Conservation (phyloP, 1,140 invertebrate genomes). For the Drosophila santomea region DNA sequence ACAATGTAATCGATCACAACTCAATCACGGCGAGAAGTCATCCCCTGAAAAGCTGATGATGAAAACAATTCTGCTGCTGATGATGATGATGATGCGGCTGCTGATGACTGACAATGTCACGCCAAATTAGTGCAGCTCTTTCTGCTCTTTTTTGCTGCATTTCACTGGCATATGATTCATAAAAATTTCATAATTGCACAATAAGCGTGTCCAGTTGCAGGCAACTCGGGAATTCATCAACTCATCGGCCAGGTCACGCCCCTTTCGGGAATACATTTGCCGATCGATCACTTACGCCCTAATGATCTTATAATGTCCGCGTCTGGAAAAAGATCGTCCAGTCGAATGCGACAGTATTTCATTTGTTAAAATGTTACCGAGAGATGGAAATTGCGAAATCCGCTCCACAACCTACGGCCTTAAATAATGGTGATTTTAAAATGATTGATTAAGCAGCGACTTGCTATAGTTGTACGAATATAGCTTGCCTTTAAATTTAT, state of each 20-base stretch:
- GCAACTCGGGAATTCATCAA: constrained; percentile 68
- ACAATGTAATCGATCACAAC: constrained; percentile 83
- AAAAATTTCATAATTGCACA: constrained; percentile 83
- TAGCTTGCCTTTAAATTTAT: constrained; percentile 11
- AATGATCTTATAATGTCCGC: constrained; percentile 74
- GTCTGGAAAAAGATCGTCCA: constrained; percentile 5
- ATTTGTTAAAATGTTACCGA: neutral
- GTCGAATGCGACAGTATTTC: neutral
- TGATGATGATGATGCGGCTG: constrained; percentile 36
- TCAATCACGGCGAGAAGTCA: constrained; percentile 59
- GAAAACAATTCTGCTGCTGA: constrained; percentile 45
- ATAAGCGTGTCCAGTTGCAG: constrained; percentile 77
- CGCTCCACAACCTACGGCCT: neutral
- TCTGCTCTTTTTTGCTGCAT: constrained; percentile 25
- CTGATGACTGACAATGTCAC: constrained; percentile 72
- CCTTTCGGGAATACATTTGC: constrained; percentile 32
- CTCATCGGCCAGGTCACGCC: constrained; percentile 56
- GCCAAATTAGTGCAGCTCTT: constrained; percentile 78
- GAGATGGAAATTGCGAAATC: constrained; percentile 7
- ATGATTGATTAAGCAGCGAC: constrained; percentile 1
- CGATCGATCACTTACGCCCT: constrained; percentile 69
- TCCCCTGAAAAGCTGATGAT: constrained; percentile 19
- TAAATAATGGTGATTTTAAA: constrained; percentile 9
- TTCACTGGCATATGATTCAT: constrained; percentile 62
- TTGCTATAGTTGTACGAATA: neutral